Conservation (phyloP, 2,888 invertebrate species). For the Adelognathus sp. region DNA sequence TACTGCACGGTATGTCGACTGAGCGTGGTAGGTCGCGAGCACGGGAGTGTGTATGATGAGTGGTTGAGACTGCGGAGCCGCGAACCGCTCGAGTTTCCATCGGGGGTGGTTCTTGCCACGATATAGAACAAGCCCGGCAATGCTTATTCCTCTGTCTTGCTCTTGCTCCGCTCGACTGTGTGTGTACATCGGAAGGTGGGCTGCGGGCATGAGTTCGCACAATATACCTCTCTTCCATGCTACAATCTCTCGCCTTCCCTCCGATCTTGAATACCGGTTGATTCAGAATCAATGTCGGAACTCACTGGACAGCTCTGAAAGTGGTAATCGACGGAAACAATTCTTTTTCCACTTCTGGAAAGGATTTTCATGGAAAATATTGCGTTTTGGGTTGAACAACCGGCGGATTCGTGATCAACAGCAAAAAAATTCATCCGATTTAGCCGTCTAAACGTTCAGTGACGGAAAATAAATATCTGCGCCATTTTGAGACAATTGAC, state of each 20-base stretch:
- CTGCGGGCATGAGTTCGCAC: constrained; percentile 54
- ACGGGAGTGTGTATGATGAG: constrained; percentile 79
- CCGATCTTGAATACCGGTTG: too few species aligned
- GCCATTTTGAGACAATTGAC: too few species aligned
- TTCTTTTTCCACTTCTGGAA: too few species aligned
- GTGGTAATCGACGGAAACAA: too few species aligned
- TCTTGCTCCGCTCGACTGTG: constrained; percentile 45
- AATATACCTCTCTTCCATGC: constrained; percentile 52
- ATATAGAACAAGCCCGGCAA: constrained; percentile 49
- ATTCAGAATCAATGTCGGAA: too few species aligned
- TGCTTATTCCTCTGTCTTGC: constrained; percentile 61
- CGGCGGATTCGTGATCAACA: too few species aligned
- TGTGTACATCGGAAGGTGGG: constrained; percentile 52
- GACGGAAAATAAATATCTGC: too few species aligned
- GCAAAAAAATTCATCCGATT: too few species aligned
- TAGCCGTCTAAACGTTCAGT: too few species aligned
- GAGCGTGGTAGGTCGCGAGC: constrained; percentile 60
- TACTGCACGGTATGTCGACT: constrained; percentile 59
- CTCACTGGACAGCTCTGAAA: too few species aligned
- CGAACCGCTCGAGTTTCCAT: constrained; percentile 78
- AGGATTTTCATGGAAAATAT: too few species aligned
- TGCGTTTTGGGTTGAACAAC: too few species aligned
- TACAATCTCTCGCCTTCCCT: constrained; percentile 46
- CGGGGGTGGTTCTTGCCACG: constrained; percentile 79
- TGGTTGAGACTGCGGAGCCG: constrained; percentile 69